These are phyloP conservation scores for Morelia viridis DNA, from an alignment of 2,797 vertebrate genomes.

Conservation along the genomic window DNA sequence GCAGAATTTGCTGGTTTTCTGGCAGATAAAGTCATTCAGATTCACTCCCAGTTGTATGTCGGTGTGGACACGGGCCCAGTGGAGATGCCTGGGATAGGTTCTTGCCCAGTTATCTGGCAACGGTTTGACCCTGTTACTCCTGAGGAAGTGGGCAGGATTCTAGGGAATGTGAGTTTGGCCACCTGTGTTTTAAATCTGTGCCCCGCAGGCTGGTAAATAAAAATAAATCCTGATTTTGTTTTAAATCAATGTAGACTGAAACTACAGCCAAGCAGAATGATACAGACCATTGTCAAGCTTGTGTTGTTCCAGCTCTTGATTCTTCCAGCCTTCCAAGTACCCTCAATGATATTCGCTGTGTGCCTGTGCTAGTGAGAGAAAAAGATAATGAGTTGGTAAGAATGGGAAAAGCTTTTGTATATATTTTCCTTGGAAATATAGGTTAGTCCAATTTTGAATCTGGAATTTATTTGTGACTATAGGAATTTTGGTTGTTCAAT, in stretches of 20 bases:
- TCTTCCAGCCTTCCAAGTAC: neutral
- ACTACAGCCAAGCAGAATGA: neutral
- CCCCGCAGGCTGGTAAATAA: no score
- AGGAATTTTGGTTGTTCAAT: neutral
- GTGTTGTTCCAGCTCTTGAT: neutral
- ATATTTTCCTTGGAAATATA: neutral
- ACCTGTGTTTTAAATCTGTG: no score
- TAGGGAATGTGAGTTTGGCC: no score
- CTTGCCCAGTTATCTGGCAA: no score
- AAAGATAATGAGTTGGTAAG: neutral
- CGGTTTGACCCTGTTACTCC: no score
- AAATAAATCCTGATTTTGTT: neutral
- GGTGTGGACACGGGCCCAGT: no score
- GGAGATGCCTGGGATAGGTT: no score
- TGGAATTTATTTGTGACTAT: neutral
- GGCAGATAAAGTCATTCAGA: no score
- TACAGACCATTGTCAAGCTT: neutral
- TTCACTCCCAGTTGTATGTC: no score
- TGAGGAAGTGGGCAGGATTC: no score
- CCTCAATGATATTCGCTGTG: neutral
- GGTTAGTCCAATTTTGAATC: neutral
- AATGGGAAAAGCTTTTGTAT: neutral
- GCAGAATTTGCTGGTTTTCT: no score
- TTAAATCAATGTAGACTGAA: neutral
- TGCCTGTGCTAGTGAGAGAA: slow-evolving; percentile 5